These are phyloP conservation scores for Drosophila tropicalis DNA, from an alignment of 1,140 invertebrate species.

Conservation along the genomic window DNA sequence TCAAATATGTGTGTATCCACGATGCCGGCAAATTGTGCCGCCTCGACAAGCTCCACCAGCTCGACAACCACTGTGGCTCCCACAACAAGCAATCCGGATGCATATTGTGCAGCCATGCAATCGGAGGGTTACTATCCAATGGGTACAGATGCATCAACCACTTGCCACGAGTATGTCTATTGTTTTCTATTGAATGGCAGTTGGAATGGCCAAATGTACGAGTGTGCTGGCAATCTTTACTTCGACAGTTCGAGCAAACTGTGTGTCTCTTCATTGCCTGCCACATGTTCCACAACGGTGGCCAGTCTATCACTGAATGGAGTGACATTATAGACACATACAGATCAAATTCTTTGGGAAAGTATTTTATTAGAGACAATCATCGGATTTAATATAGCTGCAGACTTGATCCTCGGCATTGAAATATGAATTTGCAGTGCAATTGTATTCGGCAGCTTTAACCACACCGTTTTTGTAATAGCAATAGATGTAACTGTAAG, in stretches of 20 bases:
- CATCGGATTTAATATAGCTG: constrained; percentile 44
- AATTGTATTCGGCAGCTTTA: constrained; percentile 52
- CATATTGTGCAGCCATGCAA: constrained; percentile 55
- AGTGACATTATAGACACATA: constrained; percentile 21
- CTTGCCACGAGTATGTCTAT: constrained; percentile 67
- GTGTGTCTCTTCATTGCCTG: constrained; percentile 42
- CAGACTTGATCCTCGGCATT: constrained; percentile 47
- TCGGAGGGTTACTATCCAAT: constrained; percentile 46
- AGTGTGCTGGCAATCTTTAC: constrained; percentile 54
- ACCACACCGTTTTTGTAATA: constrained; percentile 42
- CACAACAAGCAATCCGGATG: constrained; percentile 42
- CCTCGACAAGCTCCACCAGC: not conserved
- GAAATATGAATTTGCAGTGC: constrained; percentile 50
- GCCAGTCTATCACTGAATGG: constrained; percentile 53
- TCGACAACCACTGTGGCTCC: constrained; percentile 38
- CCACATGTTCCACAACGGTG: constrained; percentile 47
- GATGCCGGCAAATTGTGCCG: constrained; percentile 35
- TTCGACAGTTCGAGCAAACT: constrained; percentile 46
- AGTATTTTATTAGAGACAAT: constrained; percentile 41
- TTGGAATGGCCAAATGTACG: constrained; percentile 61
- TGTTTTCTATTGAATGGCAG: constrained; percentile 46
- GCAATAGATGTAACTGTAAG: constrained; percentile 72
- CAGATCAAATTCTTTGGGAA: constrained; percentile 7
- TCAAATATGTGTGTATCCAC: constrained; percentile 23
- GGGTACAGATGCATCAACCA: constrained; percentile 57